Evolutionary conservation across 2,888 invertebrate species (phyloP), one percentile per base, ranked within the genome.

Genomic region (Andricus curvator): DNA sequence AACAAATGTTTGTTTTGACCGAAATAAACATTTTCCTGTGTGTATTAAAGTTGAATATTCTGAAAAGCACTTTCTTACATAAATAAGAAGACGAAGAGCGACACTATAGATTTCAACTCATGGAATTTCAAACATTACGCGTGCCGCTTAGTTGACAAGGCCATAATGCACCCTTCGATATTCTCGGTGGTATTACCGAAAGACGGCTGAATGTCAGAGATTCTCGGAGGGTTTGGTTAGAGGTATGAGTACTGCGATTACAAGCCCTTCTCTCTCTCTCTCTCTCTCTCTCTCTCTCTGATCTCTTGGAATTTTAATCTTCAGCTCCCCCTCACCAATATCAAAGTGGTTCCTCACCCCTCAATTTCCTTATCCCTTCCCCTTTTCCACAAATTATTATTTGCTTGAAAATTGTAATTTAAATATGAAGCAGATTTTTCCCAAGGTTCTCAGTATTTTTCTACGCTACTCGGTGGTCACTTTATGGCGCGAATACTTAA

Each of bases 151-250:
- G 33, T 70, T 48, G 20, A 70, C 13, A 17, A 29, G 25, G 29
- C 20, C 44, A 70, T 70, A 70, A 70, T 70, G 48, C 29, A 51
- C 70, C 70, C 70, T 70, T 48, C 9, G 25, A 70, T 70, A 51
- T 25, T 51, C 25, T 44, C 22, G 20, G 25, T 5, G 48, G 29
- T 51, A 70, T 48, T 70, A 51, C 48, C 25, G 48, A 51, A 29
- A 70, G 70, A 70, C 70, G 44, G 48, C 51, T 70, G 70, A 20
- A 29, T 8, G 25, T 51, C 48, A 22, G 4, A 70, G 48, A 70
- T 48, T 48, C 44, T 48, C 29, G 25, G 17, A 70, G 48, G 51
- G 70, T 70, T 70, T 48, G 25, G 25, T 20, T 29, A 37, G 37
- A 70, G 51, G 51, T 70, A 51, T 51, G 17, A 51, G 29, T 48